Evolutionary conservation across 2,888 invertebrate genomes (phyloP).

Genomic region (Lepidochrysops patricia): DNA sequence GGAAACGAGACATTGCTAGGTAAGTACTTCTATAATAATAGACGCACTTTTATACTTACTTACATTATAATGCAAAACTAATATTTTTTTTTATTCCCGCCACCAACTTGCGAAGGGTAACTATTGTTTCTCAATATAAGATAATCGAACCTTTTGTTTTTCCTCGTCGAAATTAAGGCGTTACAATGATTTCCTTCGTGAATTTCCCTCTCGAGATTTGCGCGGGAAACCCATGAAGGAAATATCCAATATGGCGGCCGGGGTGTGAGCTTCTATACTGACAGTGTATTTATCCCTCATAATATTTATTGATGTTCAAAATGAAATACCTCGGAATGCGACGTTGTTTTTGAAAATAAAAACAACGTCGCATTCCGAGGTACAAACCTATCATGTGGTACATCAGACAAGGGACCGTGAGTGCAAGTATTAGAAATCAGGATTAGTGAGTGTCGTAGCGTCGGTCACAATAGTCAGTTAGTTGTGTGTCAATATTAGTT

Average conservation of each 20-base stretch:
- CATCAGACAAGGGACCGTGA: too few species aligned
- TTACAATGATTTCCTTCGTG: not conserved
- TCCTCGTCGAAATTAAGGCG: not conserved
- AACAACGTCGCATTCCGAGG: too few species aligned
- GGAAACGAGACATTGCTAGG: too few species aligned
- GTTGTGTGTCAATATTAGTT: too few species aligned
- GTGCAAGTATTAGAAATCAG: too few species aligned
- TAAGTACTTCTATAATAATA: too few species aligned
- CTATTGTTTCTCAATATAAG: not conserved
- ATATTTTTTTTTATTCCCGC: not conserved
- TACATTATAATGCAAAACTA: too few species aligned
- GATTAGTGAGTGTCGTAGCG: too few species aligned
- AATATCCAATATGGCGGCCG: slow-evolving; percentile 7
- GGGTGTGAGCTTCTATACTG: not conserved
- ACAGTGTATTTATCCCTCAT: slow-evolving; percentile 4
- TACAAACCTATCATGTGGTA: too few species aligned
- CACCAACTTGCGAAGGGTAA: not conserved
- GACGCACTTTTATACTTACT: too few species aligned
- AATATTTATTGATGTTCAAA: slow-evolving; percentile 8
- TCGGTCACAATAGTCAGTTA: too few species aligned
- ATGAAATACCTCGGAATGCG: not conserved
- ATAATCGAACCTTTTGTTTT: not conserved
- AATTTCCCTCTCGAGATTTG: not conserved
- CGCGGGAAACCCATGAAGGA: slow-evolving; percentile 4
- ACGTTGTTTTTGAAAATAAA: not conserved